A percentile compares a stretch with the other conserved stretches of the same genome.
These are phyloP conservation scores for Polydrusus pterygomalis DNA, from an alignment of 2,888 invertebrate genomes.

Conservation along the genomic window DNA sequence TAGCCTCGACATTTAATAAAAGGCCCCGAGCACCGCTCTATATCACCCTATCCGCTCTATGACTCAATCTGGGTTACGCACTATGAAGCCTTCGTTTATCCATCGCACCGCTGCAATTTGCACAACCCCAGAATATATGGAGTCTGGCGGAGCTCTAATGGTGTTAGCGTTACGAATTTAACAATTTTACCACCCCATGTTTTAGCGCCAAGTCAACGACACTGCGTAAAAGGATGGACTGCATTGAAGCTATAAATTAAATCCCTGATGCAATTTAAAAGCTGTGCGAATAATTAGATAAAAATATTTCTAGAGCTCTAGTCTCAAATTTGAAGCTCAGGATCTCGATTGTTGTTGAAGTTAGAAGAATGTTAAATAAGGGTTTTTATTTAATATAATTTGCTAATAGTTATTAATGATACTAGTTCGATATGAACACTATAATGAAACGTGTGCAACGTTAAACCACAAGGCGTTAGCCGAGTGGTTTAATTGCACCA, in stretches of 20 bases:
- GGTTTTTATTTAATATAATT: too few relatives aligned
- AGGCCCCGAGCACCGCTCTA: constrained; percentile 39
- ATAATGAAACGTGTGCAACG: too few relatives aligned
- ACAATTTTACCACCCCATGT: constrained; percentile 61
- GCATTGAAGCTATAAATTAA: constrained; percentile 31
- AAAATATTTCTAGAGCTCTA: constrained; percentile 8
- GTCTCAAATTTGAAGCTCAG: background rate
- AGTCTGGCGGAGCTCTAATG: constrained; percentile 65
- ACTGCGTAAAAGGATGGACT: constrained; percentile 37
- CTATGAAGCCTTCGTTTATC: constrained; percentile 71
- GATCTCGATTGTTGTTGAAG: background rate
- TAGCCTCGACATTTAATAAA: constrained; percentile 56
- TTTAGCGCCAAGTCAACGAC: constrained; percentile 53
- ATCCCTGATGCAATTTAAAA: constrained; percentile 28
- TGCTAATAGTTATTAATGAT: too few relatives aligned
- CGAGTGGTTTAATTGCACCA: too few relatives aligned
- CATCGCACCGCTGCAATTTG: constrained; percentile 71
- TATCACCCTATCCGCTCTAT: constrained; percentile 56
- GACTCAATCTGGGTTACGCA: constrained; percentile 73
- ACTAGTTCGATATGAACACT: too few relatives aligned
- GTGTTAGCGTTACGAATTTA: constrained; percentile 74
- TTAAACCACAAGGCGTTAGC: too few relatives aligned
- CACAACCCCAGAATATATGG: constrained; percentile 57
- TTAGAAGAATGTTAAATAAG: too few relatives aligned
- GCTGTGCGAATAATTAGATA: constrained; percentile 27